Evolutionary conservation across 2,888 invertebrate genomes (phyloP).

Genomic region (Leptura quadrifasciata): DNA sequence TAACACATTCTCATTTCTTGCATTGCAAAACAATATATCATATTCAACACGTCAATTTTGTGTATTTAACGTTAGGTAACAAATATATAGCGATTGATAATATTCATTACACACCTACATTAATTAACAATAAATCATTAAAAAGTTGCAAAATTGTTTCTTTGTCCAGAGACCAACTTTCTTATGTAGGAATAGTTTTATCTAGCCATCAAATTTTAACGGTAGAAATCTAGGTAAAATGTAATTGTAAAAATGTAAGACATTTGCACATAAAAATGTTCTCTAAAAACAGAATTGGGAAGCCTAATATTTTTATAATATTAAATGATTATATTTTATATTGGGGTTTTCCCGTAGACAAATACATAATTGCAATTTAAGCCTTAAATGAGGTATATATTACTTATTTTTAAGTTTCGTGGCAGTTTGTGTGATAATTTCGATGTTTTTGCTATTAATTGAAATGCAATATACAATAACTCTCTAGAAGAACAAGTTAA

Average conservation of each 20-base stretch:
- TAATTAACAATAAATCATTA: constrained; percentile 43
- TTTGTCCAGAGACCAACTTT: constrained; percentile 34
- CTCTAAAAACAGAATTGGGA: neutral
- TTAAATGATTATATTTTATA: too few species aligned
- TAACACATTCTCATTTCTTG: constrained; percentile 38
- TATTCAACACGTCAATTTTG: constrained; percentile 54
- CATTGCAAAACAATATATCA: constrained; percentile 60
- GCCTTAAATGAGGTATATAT: too few species aligned
- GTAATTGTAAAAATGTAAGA: neutral
- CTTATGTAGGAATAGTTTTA: constrained; percentile 10
- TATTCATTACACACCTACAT: constrained; percentile 51
- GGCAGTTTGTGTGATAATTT: too few species aligned
- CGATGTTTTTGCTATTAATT: too few species aligned
- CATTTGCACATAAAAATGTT: too few species aligned
- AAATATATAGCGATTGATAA: constrained; percentile 54
- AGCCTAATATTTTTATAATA: neutral
- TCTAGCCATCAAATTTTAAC: constrained; percentile 4
- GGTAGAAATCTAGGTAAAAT: constrained; percentile 6
- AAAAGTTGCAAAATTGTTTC: constrained; percentile 41
- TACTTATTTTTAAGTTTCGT: too few species aligned
- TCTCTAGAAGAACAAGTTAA: too few species aligned
- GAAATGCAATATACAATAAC: too few species aligned
- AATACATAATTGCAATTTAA: too few species aligned
- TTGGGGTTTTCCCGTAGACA: too few species aligned
- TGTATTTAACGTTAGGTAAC: constrained; percentile 52